Conservation (phyloP, 2,797 vertebrate genomes). For the Ambastaia sidthimunki region DNA sequence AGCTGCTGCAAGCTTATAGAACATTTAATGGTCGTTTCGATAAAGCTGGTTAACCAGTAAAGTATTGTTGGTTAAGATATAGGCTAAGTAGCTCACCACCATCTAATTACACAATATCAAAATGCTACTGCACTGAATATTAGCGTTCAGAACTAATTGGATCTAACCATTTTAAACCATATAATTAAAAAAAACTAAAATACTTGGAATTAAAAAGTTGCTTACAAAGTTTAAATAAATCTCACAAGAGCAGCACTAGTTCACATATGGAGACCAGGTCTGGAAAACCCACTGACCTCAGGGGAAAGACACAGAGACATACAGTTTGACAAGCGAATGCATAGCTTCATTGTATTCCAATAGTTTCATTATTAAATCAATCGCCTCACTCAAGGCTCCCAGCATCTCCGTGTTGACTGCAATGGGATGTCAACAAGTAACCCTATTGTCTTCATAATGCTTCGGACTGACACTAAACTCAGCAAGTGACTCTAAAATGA, state of each 20-base stretch:
- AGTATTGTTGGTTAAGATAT: too few species aligned
- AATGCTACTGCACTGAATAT: too few species aligned
- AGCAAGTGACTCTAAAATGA: slow-evolving; percentile 38
- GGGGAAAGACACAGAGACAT: slow-evolving; percentile 40
- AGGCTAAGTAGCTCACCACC: too few species aligned
- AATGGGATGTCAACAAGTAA: slow-evolving; percentile 30
- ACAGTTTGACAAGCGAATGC: too few species aligned
- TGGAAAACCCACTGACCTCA: slow-evolving; percentile 35
- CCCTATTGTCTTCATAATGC: slow-evolving; percentile 39
- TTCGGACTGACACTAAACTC: slow-evolving; percentile 20
- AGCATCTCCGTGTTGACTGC: slow-evolving; percentile 19
- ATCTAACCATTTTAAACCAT: too few species aligned
- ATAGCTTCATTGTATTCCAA: slow-evolving; percentile 34
- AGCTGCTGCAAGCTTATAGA: slow-evolving; percentile 13
- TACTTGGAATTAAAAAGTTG: slow-evolving; percentile 33
- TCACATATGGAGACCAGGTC: slow-evolving; percentile 42
- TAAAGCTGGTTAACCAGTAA: too few species aligned
- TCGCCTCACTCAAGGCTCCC: slow-evolving; percentile 32
- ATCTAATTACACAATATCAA: too few species aligned
- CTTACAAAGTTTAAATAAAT: slow-evolving; percentile 45
- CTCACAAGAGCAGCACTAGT: slow-evolving; percentile 11
- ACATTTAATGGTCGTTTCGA: too few species aligned
- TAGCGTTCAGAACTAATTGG: too few species aligned
- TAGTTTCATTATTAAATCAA: slow-evolving; percentile 33
- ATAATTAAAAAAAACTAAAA: too few species aligned